Conservation (phyloP, 2,888 invertebrate species). For the Drosophila neotestacea region DNA sequence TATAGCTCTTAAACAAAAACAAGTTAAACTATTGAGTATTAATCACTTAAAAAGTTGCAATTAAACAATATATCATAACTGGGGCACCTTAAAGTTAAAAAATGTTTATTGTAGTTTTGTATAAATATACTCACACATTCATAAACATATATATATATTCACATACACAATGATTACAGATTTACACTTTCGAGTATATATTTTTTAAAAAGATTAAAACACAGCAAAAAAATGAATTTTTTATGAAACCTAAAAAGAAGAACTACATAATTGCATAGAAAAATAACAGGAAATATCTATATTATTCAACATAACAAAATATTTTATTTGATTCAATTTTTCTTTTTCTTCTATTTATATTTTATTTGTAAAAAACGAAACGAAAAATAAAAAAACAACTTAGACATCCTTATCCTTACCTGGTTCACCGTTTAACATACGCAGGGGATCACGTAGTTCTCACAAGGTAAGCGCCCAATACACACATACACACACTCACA, state of each 20-base stretch:
- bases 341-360: slow-evolving; percentile 73
- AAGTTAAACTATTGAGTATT: slow-evolving; percentile 11
- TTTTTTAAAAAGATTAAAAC: slow-evolving; percentile 19
- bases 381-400: slow-evolving; percentile 61
- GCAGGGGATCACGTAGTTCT: slow-evolving; percentile 95
- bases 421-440: slow-evolving; percentile 97
- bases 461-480: slow-evolving; percentile 87
- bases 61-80: slow-evolving; percentile 1
- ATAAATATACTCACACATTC: slow-evolving; percentile 16
- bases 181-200: slow-evolving; percentile 32
- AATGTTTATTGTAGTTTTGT: slow-evolving; percentile 13
- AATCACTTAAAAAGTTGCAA: slow-evolving; percentile 5
- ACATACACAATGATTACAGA: slow-evolving; percentile 17
- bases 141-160: slow-evolving; percentile 30
- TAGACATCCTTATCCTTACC: slow-evolving; percentile 98
- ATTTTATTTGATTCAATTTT: slow-evolving; percentile 80
- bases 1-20: slow-evolving; percentile 7
- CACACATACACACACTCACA: slow-evolving; percentile 31
- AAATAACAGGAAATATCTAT: slow-evolving; percentile 28
- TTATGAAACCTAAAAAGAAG: slow-evolving; percentile 10
- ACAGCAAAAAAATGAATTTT: background rate
- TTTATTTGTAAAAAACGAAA: slow-evolving; percentile 62
- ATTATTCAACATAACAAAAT: slow-evolving; percentile 53
- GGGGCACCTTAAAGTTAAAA: slow-evolving; percentile 21
- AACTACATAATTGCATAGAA: slow-evolving; percentile 35